Conservation (phyloP, 2,797 vertebrate species). For the Fringilla coelebs region DNA sequence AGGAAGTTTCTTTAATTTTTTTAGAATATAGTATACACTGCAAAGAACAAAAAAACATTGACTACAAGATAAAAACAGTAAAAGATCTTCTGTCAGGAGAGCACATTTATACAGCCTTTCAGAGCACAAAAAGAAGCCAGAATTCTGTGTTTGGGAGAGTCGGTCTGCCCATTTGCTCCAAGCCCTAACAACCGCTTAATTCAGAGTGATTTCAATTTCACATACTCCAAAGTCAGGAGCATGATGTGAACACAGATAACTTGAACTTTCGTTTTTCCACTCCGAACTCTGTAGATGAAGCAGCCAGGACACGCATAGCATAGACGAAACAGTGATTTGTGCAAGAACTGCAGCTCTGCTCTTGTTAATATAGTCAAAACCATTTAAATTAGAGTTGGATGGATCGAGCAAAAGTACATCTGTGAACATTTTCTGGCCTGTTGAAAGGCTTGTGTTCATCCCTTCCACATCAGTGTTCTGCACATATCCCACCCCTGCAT, state of each 20-base stretch:
- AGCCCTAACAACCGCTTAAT: neutral
- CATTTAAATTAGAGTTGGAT: conserved; percentile 26
- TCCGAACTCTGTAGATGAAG: neutral
- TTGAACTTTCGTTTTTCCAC: conserved; percentile 2
- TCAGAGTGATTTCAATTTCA: neutral
- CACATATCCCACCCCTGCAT: neutral
- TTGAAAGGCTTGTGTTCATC: neutral
- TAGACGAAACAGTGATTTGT: conserved; percentile 1
- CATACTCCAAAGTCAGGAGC: neutral
- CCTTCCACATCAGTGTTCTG: neutral
- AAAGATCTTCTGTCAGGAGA: neutral
- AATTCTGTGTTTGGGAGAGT: rapidly evolving
- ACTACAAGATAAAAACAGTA: neutral
- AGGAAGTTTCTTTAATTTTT: conserved; percentile 11
- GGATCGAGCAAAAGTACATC: conserved; percentile 11
- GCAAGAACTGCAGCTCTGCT: neutral
- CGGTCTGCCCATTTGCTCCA: neutral
- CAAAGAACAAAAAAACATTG: neutral
- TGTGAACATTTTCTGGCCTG: conserved; percentile 21
- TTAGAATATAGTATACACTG: neutral
- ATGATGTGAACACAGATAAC: neutral
- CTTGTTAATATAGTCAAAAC: conserved; percentile 36
- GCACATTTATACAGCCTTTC: neutral
- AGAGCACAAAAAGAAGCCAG: neutral
- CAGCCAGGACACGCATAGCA: conserved; percentile 2